Conservation (phyloP, 2,888 invertebrate species). For the Plusia festucae region DNA sequence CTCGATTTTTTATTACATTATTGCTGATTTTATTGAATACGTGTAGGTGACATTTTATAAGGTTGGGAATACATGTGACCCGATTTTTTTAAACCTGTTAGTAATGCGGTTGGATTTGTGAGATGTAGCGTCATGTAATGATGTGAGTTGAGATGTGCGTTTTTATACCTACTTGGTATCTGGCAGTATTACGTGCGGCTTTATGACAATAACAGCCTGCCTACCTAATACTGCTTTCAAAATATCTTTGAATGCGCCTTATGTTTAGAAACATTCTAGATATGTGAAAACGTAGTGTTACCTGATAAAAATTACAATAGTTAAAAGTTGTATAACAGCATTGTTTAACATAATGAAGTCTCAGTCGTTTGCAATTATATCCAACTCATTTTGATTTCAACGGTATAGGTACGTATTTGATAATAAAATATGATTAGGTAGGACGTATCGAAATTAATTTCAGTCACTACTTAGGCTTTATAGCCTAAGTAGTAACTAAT, state of each 20-base stretch:
- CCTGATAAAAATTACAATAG: not conserved
- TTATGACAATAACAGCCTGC: not conserved
- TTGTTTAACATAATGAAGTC: not conserved
- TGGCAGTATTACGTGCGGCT: not conserved
- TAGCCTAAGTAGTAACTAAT: too few species aligned
- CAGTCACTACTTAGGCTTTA: too few species aligned
- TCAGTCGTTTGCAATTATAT: not conserved
- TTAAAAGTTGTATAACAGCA: too few species aligned
- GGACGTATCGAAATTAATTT: too few species aligned
- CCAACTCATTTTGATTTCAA: too few species aligned
- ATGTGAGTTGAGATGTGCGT: too few species aligned
- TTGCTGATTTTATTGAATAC: slow-evolving; percentile 17
- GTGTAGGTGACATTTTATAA: slow-evolving; percentile 25
- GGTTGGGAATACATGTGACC: slow-evolving; percentile 4
- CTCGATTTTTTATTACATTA: slow-evolving; percentile 7
- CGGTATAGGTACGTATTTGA: too few species aligned
- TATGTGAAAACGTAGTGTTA: not conserved
- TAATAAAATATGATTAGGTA: too few species aligned
- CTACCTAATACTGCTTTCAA: not conserved
- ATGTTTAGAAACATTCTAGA: not conserved
- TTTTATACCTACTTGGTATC: not conserved
- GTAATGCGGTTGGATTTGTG: slow-evolving; percentile 27
- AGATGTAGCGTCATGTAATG: slow-evolving; percentile 22
- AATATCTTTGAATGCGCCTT: not conserved
- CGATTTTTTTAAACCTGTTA: slow-evolving; percentile 20